Evolutionary conservation across 1,140 invertebrate genomes (phyloP), one percentile per base, ranked within the genome.

Genomic region (Euwallacea similis): DNA sequence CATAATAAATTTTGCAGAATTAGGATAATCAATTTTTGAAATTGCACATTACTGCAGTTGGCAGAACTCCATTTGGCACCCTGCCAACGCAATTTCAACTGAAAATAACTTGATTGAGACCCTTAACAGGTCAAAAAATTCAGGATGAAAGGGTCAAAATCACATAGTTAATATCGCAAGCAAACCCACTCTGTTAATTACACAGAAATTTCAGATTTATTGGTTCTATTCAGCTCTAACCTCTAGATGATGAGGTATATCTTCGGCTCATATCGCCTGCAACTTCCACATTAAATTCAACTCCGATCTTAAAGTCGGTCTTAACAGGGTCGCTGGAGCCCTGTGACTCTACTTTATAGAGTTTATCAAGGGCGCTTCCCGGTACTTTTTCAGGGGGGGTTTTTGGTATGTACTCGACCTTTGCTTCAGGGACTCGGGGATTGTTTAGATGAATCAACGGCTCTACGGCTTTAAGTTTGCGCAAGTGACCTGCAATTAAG

Each of bases 261-360:
- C 73, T 78, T 67, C 75, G 61, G 75, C 79, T 80, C 79, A 80
- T 80, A 11, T 80, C 78, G 76, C 78, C 76, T 56, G 61, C 66
- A 42, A 75, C 71, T 73, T 76, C 78, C 64, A 80, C 74, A 75
- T 78, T 76, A 69, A 77, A 75, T 55, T 76, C 75, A 42, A 79
- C 70, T 66, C 78, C 76, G 65, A 79, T 70, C 66, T 76, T 76
- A 64, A 68, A 75, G 74, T 77, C 75, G 16, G 73, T 75, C 42
- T 75, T 16, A 47, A 73, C 66, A 21, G 72, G 66, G 66, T 76
- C 70, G 69, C 72, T 69, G 11, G 46, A 60, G 13, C 73, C 68
- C 9, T 56, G 54, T 11, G 74, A 73, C 61, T 78, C 75, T 53
- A 78, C 71, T 67, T 74, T 77, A 60, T 63, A 77, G 2, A 77